phyloP scores from a whole-genome alignment of 2,888 invertebrate species.

The Eupithecia subumbrata region DNA sequence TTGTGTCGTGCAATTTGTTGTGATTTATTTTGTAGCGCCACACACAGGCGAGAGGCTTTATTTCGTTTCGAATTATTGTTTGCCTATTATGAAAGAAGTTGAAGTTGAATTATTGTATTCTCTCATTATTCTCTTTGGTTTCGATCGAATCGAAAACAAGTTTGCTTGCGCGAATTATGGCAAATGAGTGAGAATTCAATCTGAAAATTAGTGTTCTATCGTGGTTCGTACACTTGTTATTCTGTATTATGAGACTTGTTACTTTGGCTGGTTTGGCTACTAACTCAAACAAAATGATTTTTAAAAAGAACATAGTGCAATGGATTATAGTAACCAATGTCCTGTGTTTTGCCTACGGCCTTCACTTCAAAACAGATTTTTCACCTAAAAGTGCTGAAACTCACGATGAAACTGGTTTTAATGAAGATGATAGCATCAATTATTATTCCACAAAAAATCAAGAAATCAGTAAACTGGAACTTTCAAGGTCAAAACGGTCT shows the following conservation, averaged over 20 bases:
- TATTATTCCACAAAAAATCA: conserved; percentile 12
- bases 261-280: not conserved
- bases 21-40: too few relatives aligned
- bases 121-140: too few relatives aligned
- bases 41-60: too few relatives aligned
- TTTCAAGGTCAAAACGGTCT: conserved; percentile 68
- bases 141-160: not conserved
- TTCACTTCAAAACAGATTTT: conserved; percentile 24
- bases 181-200: not conserved
- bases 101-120: too few relatives aligned
- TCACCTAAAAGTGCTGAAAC: conserved; percentile 13
- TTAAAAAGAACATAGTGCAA: conserved; percentile 19
- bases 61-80: too few relatives aligned
- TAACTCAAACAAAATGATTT: conserved; percentile 27
- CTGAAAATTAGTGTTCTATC: not conserved
- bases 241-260: not conserved
- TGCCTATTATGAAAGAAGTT: too few relatives aligned
- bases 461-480: conserved; percentile 29
- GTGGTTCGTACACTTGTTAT: not conserved
- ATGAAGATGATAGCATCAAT: not conserved
- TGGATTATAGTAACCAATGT: conserved; percentile 28
- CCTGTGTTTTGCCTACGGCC: conserved; percentile 26
- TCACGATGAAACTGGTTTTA: conserved; percentile 4
- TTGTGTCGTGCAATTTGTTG: too few relatives aligned
- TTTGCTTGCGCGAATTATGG: not conserved